Conservation (phyloP, 2,113 vertebrate species). For the Sylvietta virens region DNA sequence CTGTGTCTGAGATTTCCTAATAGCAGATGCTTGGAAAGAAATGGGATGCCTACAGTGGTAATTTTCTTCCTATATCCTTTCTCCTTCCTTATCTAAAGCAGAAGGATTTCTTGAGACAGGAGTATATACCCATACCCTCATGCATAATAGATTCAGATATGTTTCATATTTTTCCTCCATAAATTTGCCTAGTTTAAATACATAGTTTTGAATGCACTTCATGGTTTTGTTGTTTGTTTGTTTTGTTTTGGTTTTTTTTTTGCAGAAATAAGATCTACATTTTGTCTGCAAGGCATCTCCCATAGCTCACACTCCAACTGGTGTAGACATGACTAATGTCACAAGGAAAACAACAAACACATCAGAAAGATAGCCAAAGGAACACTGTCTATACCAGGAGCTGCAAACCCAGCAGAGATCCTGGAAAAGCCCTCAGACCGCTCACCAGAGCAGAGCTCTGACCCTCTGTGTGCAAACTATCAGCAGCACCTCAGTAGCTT, state of each 20-base stretch:
- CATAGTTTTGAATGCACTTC: neutral
- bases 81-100: neutral
- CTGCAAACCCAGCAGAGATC: neutral
- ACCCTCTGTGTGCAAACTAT: neutral
- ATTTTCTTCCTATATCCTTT: neutral
- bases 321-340: neutral
- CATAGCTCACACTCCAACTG: neutral
- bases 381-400: neutral
- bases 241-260: neutral
- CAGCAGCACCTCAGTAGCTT: neutral
- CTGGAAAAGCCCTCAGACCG: neutral
- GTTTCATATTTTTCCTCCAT: neutral
- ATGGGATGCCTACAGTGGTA: fast-evolving
- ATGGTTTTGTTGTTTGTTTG: neutral
- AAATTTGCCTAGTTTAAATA: neutral
- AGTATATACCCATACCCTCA: neutral
- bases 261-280: neutral
- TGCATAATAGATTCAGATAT: neutral
- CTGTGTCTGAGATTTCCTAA: neutral
- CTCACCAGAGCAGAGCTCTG: neutral
- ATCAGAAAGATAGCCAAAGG: neutral
- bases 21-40: neutral
- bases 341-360: neutral
- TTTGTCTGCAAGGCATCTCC: neutral
- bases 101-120: neutral